phyloP scores from a whole-genome alignment of 2,888 invertebrate genomes.

The Polydrusus pterygomalis region DNA sequence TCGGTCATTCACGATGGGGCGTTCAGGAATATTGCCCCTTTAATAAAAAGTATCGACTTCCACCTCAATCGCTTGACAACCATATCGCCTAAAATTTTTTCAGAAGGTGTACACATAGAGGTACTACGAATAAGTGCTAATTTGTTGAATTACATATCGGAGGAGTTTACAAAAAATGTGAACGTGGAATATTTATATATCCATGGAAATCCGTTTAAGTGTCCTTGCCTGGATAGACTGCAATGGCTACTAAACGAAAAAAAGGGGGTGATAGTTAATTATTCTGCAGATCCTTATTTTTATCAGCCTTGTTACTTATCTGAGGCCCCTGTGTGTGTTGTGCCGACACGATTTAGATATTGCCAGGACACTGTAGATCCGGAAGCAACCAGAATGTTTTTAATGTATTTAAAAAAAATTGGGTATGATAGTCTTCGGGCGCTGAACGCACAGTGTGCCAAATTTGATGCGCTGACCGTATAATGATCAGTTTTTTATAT shows the following conservation, averaged over 20 bases:
- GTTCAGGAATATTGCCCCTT: background rate
- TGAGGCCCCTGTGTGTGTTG: background rate
- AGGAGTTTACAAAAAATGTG: background rate
- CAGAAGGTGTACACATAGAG: background rate
- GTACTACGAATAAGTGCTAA: background rate
- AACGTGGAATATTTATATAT: background rate
- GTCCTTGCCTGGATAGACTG: conserved; percentile 9
- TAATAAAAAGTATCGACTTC: background rate
- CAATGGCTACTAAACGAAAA: background rate
- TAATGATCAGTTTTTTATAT: background rate
- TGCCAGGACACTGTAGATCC: background rate
- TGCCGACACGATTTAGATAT: background rate
- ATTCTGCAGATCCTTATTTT: background rate
- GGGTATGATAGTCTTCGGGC: background rate
- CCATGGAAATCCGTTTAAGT: conserved; percentile 15
- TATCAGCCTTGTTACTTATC: background rate
- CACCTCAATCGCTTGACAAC: background rate
- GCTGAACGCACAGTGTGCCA: background rate
- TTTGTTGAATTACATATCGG: conserved; percentile 16
- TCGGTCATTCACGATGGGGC: conserved; percentile 10
- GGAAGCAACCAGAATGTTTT: background rate
- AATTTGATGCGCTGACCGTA: background rate
- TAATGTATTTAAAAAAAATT: background rate
- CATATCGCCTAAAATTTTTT: conserved; percentile 1
- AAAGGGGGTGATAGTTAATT: background rate